Evolutionary conservation across 1,140 invertebrate genomes (phyloP), one percentile per base, ranked within the genome.

Genomic region (Neocloeon triangulifer): DNA sequence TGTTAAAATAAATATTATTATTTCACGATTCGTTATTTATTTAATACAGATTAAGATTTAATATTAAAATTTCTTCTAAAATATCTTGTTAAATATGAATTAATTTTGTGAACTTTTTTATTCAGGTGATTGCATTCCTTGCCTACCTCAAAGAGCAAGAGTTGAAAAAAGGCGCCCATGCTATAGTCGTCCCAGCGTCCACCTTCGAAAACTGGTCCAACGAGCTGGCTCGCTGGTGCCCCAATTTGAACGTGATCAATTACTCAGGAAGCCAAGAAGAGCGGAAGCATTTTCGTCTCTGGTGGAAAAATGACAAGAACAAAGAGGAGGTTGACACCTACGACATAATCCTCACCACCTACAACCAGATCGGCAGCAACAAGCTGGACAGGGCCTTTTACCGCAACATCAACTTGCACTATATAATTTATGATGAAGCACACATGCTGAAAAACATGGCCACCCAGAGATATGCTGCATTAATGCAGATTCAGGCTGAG

Each of bases 401-500:
- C 51, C 73, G 84, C 30, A 73, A 85, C 19, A 69, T 86, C 30
- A 64, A 68, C 12, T 73, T 95, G 46, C 70, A 91, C 45, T 95
- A 94, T 48, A 79, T 91, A 0, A 64, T 97, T 17, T 94, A 94
- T 51, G 91, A 97, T 53, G 91, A 97, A 52, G 91, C 86, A 1
- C 91, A 97, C 45, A 91, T 95, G 84, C 55, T 96, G 5, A 95
- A 96, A 52, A 96, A 95, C 51, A 95, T 95, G 84, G 71, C 73
- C 21, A 86, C 86, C 4, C 66, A 76, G 37, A 60, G 89, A 43
- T 97, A 88, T 45, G 71, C 84, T 42, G 77, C 80, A 50, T 59
- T 96, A 9, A 73, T 89, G 42, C 73, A 73, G 43, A 80, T 95
- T 25, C 81, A 76, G 48, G 79, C 80, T 54, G 48, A 47, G 46